phyloP scores from a whole-genome alignment of 2,888 invertebrate genomes.

The Acanthoscelides obtectus region DNA sequence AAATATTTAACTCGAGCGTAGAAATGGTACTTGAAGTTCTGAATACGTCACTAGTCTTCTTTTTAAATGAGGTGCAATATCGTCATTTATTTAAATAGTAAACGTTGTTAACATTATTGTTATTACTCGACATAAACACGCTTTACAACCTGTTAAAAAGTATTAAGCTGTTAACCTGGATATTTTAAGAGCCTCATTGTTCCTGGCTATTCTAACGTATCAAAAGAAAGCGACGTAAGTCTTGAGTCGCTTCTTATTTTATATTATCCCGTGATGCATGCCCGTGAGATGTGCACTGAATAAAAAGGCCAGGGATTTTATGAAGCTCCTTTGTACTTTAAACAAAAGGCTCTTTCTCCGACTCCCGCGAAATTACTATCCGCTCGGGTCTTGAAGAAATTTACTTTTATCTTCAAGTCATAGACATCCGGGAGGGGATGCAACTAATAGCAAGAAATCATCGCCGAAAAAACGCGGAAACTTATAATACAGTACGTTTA shows the following conservation, averaged over 20 bases:
- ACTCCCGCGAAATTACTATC: not conserved
- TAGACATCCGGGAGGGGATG: not conserved
- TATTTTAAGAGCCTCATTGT: not conserved
- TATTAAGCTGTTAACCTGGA: not conserved
- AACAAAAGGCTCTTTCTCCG: not conserved
- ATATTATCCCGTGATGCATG: not conserved
- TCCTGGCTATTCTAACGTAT: not conserved
- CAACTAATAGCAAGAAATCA: not conserved
- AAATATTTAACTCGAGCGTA: too few relatives aligned
- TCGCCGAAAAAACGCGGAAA: not conserved
- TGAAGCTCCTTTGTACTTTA: not conserved
- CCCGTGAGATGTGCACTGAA: not conserved
- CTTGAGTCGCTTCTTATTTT: not conserved
- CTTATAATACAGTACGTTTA: too few relatives aligned
- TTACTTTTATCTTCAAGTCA: not conserved
- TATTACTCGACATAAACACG: too few relatives aligned
- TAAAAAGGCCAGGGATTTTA: not conserved
- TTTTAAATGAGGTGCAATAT: too few relatives aligned
- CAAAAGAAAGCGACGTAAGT: not conserved
- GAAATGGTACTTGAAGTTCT: too few relatives aligned
- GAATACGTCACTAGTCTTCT: too few relatives aligned
- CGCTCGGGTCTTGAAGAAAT: not conserved
- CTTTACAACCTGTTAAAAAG: not conserved
- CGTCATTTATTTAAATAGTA: too few relatives aligned
- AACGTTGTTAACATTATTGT: too few relatives aligned